Base-by-base conservation (phyloP, 2,113 vertebrate species). In the Ptilorrhoa leucosticta region DNA sequence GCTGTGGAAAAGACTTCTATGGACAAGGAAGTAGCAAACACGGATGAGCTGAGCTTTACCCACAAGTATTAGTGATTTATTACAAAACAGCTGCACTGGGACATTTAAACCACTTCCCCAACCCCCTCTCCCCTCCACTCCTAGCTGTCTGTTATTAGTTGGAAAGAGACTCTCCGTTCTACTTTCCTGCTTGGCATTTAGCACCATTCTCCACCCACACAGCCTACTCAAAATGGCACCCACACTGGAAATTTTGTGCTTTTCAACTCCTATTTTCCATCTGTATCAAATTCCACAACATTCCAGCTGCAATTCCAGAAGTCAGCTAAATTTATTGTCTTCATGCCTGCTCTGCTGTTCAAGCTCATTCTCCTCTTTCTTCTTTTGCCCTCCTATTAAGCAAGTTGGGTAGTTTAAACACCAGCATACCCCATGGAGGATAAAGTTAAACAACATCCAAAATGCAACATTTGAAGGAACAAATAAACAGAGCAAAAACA, bases 251-350 rank as follows among this genome's bases (percentile, higher is more conserved):
- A 95, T 93, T 80, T 83, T 83, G 70, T 0, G 2, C 71, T 95
- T 93, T 90, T 70, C 69, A 66, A 83, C 89, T 81, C 75, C 79
- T 78, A 30, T 70, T 93, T 97, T 95, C 90, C 94, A 94, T 94
- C 50, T 83, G 86, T 96, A 88, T 95, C 89, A 83, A 96, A 94
- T 93, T 90, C 90, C 89, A 94, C 79, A 94, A 90, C 86, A 95
- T 92, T 93, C 93, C 92, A 93, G 76, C 58, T 77, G 54, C 83
- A 90, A 63, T 89, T 92, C 79, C 86, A 96, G 68, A 83, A 90
- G 71, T 58, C 86, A 77, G 57, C 72, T 64, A 66, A 89, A 72
- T 58, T 61, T 84, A 64, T 70, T 75, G 30, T 77, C 68, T 75
- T 87, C 44, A 60, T n/a, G 69, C 26, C 37, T 63, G 28, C 11